Base-by-base conservation (phyloP, 2,888 invertebrate genomes). In the Diarsia mendica region DNA sequence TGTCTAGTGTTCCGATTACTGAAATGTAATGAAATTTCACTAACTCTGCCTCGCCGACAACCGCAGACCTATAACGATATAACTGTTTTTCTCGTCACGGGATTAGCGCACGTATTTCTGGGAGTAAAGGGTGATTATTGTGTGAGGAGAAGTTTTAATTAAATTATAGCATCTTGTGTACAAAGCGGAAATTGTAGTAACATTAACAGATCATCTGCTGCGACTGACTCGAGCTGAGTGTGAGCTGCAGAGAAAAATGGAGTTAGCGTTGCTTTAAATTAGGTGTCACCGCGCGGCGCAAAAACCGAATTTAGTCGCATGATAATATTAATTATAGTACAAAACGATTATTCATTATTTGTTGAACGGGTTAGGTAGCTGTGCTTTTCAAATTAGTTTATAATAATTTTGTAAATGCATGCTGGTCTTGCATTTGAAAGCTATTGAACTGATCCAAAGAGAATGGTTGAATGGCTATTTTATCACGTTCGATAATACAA, bases 1-100 rank as follows among this genome's bases (percentile, higher is more conserved):
- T 89, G 89, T 87, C 86, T 85, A 85, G 83, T 83, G 88, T 86
- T 85, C 82, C 87, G 88, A 90, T 89, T 86, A 84, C 88, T 87
- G 86, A 88, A 89, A 88, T 85, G 89, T 90, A 90, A 91, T 90
- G 89, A 90, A 90, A 90, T 90, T 91, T 90, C 89, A 90, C 89
- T 84, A 88, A 89, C 89, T 87, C 84, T 79, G 80, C 75, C 82
- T 84, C 80, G 74, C 68, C 61, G 67, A 46, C 49, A n/a, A 77
- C 77, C 77, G 64, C 83, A 82, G 58, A 75, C 63, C 71, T 84
- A 69, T 71, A 90, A 90, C 81, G 86, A 69, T 77, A 44, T 84
- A 89, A 85, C 80, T 80, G 58, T 61, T 28, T 72, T 69, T 53
- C 70, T 67, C 46, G 67, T 33, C 69, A 84, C 33, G 55, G 67